Conservation (phyloP, 2,888 invertebrate species). For the Polyommatus iphigenia region DNA sequence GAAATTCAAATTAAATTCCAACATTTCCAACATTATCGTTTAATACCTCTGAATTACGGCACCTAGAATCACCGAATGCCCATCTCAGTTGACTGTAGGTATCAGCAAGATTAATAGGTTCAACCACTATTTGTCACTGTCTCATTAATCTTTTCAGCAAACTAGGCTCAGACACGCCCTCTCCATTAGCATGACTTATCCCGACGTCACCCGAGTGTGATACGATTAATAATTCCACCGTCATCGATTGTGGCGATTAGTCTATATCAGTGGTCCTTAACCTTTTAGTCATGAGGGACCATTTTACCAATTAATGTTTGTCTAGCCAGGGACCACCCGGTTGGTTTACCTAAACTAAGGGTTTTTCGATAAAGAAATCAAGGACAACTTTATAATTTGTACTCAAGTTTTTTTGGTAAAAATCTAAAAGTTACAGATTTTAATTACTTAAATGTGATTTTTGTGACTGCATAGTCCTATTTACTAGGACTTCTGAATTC, state of each 20-base stretch:
- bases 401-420: no score
- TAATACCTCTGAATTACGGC: not conserved
- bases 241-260: conserved; percentile 6
- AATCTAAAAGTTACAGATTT: no score
- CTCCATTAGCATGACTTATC: conserved; percentile 36
- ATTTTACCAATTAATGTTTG: no score
- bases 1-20: not conserved
- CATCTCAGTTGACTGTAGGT: conserved; percentile 10
- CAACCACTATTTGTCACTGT: conserved; percentile 34
- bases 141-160: conserved; percentile 39
- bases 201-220: conserved; percentile 28
- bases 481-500: no score
- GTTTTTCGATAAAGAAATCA: no score
- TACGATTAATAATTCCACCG: conserved; percentile 26
- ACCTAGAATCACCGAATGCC: conserved; percentile 22
- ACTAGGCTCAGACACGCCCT: conserved; percentile 34
- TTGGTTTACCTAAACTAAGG: no score
- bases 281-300: no score
- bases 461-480: no score
- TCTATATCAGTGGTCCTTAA: not conserved
- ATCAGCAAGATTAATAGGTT: conserved; percentile 20
- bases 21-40: not conserved
- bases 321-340: no score
- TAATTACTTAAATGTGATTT: no score
- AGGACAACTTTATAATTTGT: no score